Base-by-base conservation (phyloP, 1,140 invertebrate genomes). In the Macrotrachela quadricornifera region DNA sequence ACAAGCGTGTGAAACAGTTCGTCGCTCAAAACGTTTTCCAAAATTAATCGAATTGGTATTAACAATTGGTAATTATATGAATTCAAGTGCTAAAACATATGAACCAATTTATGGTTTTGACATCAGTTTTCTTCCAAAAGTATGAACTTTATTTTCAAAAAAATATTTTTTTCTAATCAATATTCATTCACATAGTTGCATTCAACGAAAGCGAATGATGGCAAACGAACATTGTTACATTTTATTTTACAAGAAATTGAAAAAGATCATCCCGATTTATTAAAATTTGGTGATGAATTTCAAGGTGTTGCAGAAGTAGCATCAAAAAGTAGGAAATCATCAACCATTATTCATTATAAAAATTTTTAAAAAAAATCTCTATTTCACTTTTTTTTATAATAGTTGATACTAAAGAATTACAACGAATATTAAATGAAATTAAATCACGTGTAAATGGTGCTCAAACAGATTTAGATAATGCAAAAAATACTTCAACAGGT, bases 1-100 rank as follows among this genome's bases (percentile, higher is more conserved):
- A 10, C 85, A 85, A 14, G 90, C 88, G 10, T 92, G 88, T 66
- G 86, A 95, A 64, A 88, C 95, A 73, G 80, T 96, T 0, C 82
- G 80, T 58, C 76, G 74, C 10, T 92, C 85, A 60, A 78, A 78
- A 61, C 92, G 88, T 60, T 92, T 96, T 68, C 78, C 80, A 0
- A 81, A 80, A 62, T 79, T 96, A 15, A 68, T 97, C 8, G 83
- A 94, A 66, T 67, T 95, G 0, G 79, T 96, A 54, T 73, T 96
- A 0, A 66, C 92, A 11, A 71, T 94, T 30, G 88, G 88, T 15
- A 96, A 94, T 71, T 87, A 84, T 59, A 84, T 95, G 80, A 94
- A 94, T 66, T 79, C 83, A 4, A 87, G 88, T 0, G 87, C 85
- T 0, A 81, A 80, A 59, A 92, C 92, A 64, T 87, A 80, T 10